Percentiles rank a stretch among this genome's conserved stretches.
These are phyloP conservation scores for Limnothrissa miodon DNA, from an alignment of 2,113 vertebrate genomes.

Conservation along the genomic window DNA sequence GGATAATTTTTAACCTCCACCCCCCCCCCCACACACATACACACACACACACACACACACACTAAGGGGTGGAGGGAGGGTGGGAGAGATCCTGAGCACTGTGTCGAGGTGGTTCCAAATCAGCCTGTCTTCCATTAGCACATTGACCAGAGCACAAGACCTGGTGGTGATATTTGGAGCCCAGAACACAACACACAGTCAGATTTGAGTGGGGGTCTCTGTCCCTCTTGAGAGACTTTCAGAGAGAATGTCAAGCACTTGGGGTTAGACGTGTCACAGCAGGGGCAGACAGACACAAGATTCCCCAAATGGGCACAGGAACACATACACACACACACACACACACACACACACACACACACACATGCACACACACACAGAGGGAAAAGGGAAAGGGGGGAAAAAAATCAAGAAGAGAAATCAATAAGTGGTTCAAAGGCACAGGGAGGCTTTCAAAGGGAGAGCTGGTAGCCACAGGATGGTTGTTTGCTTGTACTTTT, in stretches of 20 bases:
- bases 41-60: background rate
- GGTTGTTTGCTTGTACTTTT: background rate
- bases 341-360: too few relatives aligned
- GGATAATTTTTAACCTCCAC: background rate
- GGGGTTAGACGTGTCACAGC: background rate
- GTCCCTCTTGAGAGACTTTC: too few relatives aligned
- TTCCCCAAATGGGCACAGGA: too few relatives aligned
- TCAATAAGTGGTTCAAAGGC: conserved; percentile 32
- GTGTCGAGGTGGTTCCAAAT: background rate
- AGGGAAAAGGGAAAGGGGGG: background rate
- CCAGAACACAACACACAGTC: background rate
- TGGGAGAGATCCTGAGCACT: too few relatives aligned
- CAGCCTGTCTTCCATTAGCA: background rate
- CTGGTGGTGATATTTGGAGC: background rate
- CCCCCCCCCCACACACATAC: background rate
- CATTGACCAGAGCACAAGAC: background rate
- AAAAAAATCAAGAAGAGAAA: conserved; percentile 17
- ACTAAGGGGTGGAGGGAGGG: too few relatives aligned
- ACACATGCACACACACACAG: too few relatives aligned
- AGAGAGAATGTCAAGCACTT: background rate
- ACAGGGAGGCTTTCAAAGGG: conserved; percentile 15
- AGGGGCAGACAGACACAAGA: too few relatives aligned
- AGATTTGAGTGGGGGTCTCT: too few relatives aligned
- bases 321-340: too few relatives aligned
- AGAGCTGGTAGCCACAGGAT: conserved; percentile 4